Evolutionary conservation across 2,113 vertebrate species (phyloP).

Genomic region (Hymenochirus boettgeri): DNA sequence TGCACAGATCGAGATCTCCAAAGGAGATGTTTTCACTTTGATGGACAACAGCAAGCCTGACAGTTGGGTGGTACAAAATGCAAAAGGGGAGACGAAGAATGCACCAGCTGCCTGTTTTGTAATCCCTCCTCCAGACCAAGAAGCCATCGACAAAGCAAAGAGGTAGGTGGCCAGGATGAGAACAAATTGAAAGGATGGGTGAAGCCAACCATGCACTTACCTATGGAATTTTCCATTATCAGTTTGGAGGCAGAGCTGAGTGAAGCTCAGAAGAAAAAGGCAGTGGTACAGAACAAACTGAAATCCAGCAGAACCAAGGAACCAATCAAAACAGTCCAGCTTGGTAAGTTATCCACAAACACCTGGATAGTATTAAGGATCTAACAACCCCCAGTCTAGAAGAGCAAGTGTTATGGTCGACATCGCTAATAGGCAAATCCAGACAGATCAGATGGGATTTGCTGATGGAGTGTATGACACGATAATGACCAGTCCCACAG

Average conservation of each 20-base stretch:
- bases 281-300: conserved; percentile 55
- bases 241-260: conserved; percentile 78
- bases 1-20: conserved; percentile 69
- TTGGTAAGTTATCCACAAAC: conserved; percentile 53
- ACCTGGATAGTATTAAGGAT: too few relatives aligned
- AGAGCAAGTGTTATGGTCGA: too few relatives aligned
- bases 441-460: too few relatives aligned
- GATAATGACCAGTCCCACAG: too few relatives aligned
- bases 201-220: too few relatives aligned
- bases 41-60: conserved; percentile 72
- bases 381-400: too few relatives aligned
- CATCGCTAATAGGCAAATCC: too few relatives aligned
- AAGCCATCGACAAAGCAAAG: conserved; percentile 70
- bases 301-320: conserved; percentile 60
- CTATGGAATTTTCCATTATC: conserved; percentile 10
- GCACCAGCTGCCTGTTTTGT: conserved; percentile 82
- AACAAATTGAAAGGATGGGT: too few relatives aligned
- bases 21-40: conserved; percentile 72
- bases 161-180: conserved; percentile 57
- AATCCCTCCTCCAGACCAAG: conserved; percentile 80
- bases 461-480: too few relatives aligned
- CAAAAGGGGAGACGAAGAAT: conserved; percentile 58
- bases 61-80: conserved; percentile 75
- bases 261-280: conserved; percentile 73
- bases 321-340: conserved; percentile 49